Conservation (phyloP, 30 jellyfish, hydroid and myxozoan genomes). For the Sanderia malayensis region DNA sequence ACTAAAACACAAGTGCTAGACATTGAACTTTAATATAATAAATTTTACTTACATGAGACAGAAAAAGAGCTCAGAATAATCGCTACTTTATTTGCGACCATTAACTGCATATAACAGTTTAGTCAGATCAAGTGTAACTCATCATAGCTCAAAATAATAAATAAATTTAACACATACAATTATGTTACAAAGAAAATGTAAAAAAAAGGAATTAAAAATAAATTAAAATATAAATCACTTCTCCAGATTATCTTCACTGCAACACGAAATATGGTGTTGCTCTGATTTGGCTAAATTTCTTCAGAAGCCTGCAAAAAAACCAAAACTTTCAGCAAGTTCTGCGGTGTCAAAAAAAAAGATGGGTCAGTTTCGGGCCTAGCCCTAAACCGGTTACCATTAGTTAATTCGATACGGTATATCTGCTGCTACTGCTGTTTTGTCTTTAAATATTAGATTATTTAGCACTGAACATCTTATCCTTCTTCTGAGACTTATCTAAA, state of each 20-base stretch:
- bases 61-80: not conserved
- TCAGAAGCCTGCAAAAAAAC: slow-evolving; percentile 13
- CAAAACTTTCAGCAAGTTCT: not conserved
- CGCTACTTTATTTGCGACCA: slow-evolving; percentile 7
- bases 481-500: no score
- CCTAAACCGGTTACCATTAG: no score
- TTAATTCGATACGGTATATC: no score
- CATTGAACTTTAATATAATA: no score
- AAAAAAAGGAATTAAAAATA: not conserved
- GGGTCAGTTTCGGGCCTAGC: no score
- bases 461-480: no score
- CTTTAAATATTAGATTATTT: no score
- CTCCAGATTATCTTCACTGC: slow-evolving; percentile 14
- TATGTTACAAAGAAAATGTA: not conserved
- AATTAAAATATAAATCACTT: slow-evolving; percentile 16
- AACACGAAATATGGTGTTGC: not conserved
- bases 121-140: slow-evolving; percentile 8
- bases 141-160: slow-evolving; percentile 6
- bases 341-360: no score
- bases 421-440: no score
- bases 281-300: slow-evolving; percentile 35
- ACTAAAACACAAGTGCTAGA: no score
- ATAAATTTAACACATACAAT: not conserved
- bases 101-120: not conserved
- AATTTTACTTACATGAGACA: no score